phyloP scores from a whole-genome alignment of 2,888 invertebrate species.

The Sicus ferrugineus region DNA sequence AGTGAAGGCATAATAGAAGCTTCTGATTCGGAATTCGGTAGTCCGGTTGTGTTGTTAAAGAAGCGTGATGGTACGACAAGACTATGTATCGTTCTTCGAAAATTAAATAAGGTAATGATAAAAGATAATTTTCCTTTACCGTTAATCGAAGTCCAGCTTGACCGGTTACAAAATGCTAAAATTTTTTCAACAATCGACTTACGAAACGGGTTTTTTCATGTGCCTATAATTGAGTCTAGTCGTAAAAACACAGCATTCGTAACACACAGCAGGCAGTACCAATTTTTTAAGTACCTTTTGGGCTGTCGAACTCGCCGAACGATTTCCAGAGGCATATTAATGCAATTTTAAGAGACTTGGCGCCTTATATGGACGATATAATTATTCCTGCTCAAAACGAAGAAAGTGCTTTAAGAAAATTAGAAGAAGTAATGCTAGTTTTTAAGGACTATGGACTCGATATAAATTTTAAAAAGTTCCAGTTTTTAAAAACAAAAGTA shows the following conservation, averaged over 20 bases:
- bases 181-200: conserved; percentile 2
- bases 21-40: too few relatives aligned
- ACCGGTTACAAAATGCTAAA: not conserved
- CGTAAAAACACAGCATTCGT: not conserved
- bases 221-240: not conserved
- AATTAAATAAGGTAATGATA: not conserved
- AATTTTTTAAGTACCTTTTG: conserved; percentile 7
- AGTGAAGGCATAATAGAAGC: not conserved
- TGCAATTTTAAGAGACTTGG: conserved; percentile 12
- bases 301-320: not conserved
- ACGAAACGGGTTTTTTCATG: conserved; percentile 6
- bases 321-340: not conserved
- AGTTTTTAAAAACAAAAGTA: not conserved
- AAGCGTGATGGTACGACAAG: not conserved
- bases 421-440: conserved; percentile 9
- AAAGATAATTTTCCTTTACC: not conserved
- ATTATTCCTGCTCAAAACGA: conserved; percentile 4
- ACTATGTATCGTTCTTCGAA: conserved; percentile 1
- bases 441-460: not conserved
- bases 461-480: too few relatives aligned
- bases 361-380: conserved; percentile 15
- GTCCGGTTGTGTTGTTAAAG: not conserved
- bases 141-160: not conserved
- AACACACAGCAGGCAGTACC: not conserved
- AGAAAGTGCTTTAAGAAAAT: conserved; percentile 3